Evolutionary conservation across 2,113 vertebrate species (phyloP).

Genomic region (Cheirogaleus medius): DNA sequence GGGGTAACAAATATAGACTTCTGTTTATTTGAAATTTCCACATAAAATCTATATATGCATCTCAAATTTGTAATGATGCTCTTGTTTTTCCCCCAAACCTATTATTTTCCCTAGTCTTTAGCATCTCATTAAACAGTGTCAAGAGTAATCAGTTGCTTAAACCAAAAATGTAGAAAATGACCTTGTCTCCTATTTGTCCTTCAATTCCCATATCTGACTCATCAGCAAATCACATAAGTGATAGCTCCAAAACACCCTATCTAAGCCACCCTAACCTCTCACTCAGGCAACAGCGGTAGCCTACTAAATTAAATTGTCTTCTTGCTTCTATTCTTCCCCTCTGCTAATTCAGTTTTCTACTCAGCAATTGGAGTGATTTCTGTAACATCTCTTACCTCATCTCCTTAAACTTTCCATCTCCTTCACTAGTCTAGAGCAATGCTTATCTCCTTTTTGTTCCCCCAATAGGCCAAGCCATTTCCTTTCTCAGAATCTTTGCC

Average conservation of each 20-base stretch:
- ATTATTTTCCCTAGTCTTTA: not conserved
- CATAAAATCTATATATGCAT: not conserved
- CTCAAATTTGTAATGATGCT: not conserved
- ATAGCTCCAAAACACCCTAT: not conserved
- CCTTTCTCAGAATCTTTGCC: not conserved
- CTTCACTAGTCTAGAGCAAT: not conserved
- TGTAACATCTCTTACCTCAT: not conserved
- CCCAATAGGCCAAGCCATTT: not conserved
- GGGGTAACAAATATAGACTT: not conserved
- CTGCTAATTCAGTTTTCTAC: not conserved
- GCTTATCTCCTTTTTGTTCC: not conserved
- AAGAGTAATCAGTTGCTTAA: not conserved
- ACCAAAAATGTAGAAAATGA: not conserved
- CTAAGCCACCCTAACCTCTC: not conserved
- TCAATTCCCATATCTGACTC: not conserved
- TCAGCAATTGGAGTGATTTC: not conserved
- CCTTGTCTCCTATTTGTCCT: not conserved
- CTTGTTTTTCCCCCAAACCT: not conserved
- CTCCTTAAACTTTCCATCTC: not conserved
- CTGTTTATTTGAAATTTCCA: not conserved
- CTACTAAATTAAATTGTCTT: not conserved
- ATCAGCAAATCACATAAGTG: not conserved
- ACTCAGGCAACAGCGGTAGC: not conserved
- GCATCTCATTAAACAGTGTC: not conserved
- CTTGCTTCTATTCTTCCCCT: not conserved